A percentile compares a stretch with the other conserved stretches of the same genome.
phyloP scores from a whole-genome alignment of 2,113 vertebrate species.

The Rissa tridactyla region DNA sequence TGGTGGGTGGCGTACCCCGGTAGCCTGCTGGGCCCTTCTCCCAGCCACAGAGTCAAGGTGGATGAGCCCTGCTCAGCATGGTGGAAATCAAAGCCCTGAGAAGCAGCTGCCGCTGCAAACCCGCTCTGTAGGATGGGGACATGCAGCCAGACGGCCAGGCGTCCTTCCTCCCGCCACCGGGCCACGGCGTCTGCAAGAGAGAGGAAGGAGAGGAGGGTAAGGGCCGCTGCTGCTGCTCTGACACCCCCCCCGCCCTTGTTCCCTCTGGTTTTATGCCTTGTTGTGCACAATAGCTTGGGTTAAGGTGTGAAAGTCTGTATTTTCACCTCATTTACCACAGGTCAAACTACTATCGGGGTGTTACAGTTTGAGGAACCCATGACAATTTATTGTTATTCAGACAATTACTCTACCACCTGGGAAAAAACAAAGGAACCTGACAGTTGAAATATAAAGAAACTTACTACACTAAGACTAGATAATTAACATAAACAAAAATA shows the following conservation, averaged over 20 bases:
- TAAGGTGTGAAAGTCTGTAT: rapidly evolving
- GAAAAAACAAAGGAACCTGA: background rate
- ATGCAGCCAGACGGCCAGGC: slow-evolving; percentile 82
- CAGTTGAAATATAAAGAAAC: background rate
- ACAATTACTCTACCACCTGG: background rate
- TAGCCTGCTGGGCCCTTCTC: slow-evolving; percentile 79
- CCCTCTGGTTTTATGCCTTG: background rate
- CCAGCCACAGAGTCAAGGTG: slow-evolving; percentile 85
- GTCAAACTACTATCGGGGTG: rapidly evolving
- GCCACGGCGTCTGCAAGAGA: slow-evolving; percentile 73
- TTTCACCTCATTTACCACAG: background rate
- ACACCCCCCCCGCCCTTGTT: rapidly evolving
- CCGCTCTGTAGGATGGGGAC: slow-evolving; percentile 84
- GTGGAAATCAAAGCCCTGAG: slow-evolving; percentile 89
- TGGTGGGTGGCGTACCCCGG: slow-evolving; percentile 89
- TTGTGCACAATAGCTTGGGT: rapidly evolving
- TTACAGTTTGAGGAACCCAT: background rate
- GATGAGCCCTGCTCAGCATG: slow-evolving; percentile 77
- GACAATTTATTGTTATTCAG: background rate
- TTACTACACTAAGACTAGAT: background rate
- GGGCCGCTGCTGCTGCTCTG: rapidly evolving
- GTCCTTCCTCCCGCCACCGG: slow-evolving; percentile 83
- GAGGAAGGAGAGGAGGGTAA: background rate
- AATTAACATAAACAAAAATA: background rate
- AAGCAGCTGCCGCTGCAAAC: slow-evolving; percentile 74